These are phyloP conservation scores for Poeciliopsis prolifica DNA, from an alignment of 2,113 vertebrate species.

Conservation along the genomic window DNA sequence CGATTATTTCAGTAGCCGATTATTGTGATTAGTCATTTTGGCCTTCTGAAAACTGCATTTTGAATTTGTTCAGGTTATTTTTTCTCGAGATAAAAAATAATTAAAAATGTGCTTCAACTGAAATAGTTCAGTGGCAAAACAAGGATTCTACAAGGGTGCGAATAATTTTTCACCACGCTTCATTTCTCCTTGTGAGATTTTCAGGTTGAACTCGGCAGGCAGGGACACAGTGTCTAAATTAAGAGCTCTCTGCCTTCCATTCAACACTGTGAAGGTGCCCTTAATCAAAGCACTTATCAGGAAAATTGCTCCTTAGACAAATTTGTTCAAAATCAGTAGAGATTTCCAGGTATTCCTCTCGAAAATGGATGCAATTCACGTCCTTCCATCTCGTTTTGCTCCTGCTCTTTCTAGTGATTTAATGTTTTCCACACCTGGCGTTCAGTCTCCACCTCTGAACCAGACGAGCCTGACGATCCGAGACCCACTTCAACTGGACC, in stretches of 20 bases:
- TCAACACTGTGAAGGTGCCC: constrained; percentile 42
- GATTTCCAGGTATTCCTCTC: constrained; percentile 1
- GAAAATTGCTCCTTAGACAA: constrained; percentile 27
- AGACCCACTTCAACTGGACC: not conserved
- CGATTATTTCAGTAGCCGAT: too few relatives aligned
- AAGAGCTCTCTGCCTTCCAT: constrained; percentile 1
- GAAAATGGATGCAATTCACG: not conserved
- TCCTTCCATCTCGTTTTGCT: not conserved
- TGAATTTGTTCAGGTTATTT: not conserved
- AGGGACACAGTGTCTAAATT: constrained; percentile 11
- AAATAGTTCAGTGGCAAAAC: not conserved
- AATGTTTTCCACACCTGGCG: not conserved
- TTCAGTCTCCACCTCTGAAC: not conserved
- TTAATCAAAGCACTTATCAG: constrained; percentile 40
- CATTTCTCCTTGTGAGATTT: constrained; percentile 6
- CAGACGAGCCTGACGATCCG: too few relatives aligned
- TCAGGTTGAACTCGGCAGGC: not conserved
- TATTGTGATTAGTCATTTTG: too few relatives aligned
- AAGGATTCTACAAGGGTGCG: not conserved
- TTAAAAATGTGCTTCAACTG: too few relatives aligned
- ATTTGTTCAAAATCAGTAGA: constrained; percentile 4
- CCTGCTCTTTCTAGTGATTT: not conserved
- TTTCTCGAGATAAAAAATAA: not conserved
- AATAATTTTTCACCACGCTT: not conserved
- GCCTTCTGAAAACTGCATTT: not conserved